A percentile compares a stretch with the other conserved stretches of the same genome.
These are phyloP conservation scores for Xiphorhynchus erythropygius DNA, from an alignment of 2,797 vertebrate species.

Conservation along the genomic window DNA sequence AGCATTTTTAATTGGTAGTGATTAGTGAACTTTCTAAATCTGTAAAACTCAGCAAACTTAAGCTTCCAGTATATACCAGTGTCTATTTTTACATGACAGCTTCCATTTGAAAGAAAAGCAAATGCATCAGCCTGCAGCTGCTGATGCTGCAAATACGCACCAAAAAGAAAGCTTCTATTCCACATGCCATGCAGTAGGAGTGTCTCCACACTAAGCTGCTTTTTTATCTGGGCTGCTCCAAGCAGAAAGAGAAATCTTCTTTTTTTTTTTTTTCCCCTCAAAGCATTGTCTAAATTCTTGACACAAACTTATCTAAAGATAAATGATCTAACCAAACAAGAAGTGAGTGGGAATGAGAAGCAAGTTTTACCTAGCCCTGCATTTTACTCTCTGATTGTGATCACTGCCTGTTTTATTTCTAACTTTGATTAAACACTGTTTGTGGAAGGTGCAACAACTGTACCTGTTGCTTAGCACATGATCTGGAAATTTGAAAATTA, in stretches of 20 bases:
- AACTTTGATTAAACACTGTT: background rate
- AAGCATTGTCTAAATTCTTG: background rate
- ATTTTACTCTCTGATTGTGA: background rate
- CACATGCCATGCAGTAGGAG: background rate
- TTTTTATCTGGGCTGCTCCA: background rate
- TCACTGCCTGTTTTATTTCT: background rate
- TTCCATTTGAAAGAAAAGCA: conserved; percentile 28
- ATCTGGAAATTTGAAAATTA: background rate
- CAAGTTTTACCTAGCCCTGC: background rate
- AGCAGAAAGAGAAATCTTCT: background rate
- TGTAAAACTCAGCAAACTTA: conserved; percentile 34
- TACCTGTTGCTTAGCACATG: background rate
- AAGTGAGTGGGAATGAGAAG: background rate
- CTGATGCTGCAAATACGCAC: background rate
- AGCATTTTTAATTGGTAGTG: conserved; percentile 41
- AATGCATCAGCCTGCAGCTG: conserved; percentile 26
- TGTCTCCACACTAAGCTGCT: background rate
- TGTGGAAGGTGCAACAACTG: background rate
- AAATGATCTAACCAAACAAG: background rate
- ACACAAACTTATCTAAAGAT: background rate
- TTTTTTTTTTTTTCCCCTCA: background rate
- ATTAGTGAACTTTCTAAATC: conserved; percentile 60
- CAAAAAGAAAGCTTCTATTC: background rate
- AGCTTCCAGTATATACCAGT: conserved; percentile 39
- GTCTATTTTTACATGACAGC: conserved; percentile 50